phyloP scores from a whole-genome alignment of 1,140 invertebrate species.

The Apis dorsata region DNA sequence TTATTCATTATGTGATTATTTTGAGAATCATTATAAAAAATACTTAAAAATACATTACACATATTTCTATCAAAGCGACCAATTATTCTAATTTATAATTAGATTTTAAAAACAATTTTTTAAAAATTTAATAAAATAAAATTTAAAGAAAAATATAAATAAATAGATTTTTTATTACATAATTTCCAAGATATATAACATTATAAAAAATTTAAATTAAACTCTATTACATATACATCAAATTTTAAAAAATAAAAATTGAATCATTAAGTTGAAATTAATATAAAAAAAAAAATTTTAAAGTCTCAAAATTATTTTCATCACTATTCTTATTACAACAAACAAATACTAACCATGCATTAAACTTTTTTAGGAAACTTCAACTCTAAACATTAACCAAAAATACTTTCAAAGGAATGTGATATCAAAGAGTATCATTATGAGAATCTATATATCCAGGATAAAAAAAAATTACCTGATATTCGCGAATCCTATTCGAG shows the following conservation, averaged over 20 bases:
- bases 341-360: neutral
- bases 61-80: too few relatives aligned
- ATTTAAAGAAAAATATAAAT: too few relatives aligned
- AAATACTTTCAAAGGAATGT: neutral
- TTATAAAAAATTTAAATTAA: too few relatives aligned
- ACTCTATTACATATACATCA: neutral
- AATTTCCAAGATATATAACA: too few relatives aligned
- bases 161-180: too few relatives aligned
- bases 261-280: neutral
- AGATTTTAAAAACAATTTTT: too few relatives aligned
- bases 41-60: neutral
- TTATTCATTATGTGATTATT: neutral
- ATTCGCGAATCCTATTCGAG: slow-evolving; percentile 73
- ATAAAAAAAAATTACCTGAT: slow-evolving; percentile 70
- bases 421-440: neutral
- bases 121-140: neutral
- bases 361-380: neutral
- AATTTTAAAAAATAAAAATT: neutral
- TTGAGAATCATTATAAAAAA: neutral
- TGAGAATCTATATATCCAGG: neutral
- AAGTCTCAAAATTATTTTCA: neutral
- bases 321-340: neutral
- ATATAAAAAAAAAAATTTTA: neutral
- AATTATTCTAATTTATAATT: too few relatives aligned
- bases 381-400: too few relatives aligned